Evolutionary conservation across 2,113 vertebrate genomes (phyloP), one percentile per base, ranked within the genome.

Genomic region (Neodon shergylaensis): DNA sequence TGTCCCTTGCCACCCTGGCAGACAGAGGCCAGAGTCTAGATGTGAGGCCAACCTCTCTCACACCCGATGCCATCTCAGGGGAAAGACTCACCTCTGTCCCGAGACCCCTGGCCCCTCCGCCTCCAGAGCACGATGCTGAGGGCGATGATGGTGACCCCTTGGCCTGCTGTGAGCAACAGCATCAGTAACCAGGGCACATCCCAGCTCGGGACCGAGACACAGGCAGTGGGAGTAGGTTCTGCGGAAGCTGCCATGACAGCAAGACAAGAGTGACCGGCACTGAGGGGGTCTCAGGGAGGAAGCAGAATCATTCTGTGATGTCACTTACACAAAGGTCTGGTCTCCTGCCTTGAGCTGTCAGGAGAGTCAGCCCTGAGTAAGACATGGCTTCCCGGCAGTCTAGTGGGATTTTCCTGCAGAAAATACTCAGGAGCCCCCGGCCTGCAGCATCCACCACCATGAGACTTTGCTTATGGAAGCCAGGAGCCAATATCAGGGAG

Each of bases 51-150:
- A 3, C 14, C 65, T 68, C 77, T 52, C 65, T 79, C 33, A 0
- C 6, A 77, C 28, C 78, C 28, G 44, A 14, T 14, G 44, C 19
- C 49, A 6, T 74, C 54, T 36, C 31, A 68, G 91, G 88, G n/a
- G 61, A 54, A 39, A 39, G 5, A 88, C 95, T 91, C 73, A 97
- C 97, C 95, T 95, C 21, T 88, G 85, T 42, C 22, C 28, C 5
- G 92, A 92, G 58, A 17, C 5, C 36, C 16, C 11, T 14, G 92
- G 70, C 4, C 39, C 89, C 86, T 94, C 85, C 10, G 88, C 47
- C 83, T 98, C 90, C 97, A 97, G 49, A 97, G 82, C 92, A 92
- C 0, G 1, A 95, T 5, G 54, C 97, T 68, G 16, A 98, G 95
- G 4, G 68, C 88, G 52, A 96, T 22, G 91, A 96, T 91, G 74